These are phyloP conservation scores for Parnassius glacialis DNA, from an alignment of 2,888 invertebrate genomes.

Conservation along the genomic window DNA sequence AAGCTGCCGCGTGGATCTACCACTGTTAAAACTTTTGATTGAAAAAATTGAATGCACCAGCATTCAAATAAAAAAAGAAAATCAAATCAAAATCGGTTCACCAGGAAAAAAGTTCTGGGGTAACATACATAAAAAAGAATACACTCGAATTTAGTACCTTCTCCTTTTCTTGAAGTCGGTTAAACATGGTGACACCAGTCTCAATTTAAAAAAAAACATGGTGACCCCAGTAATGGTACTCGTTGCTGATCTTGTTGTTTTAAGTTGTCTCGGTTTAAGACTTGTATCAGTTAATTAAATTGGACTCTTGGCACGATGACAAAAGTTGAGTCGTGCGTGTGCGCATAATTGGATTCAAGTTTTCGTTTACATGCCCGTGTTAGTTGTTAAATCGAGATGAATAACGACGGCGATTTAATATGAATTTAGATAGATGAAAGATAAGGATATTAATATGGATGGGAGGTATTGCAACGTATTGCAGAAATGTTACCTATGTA, in stretches of 20 bases:
- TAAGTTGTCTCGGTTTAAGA: constrained; percentile 13
- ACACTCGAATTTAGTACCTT: too few species aligned
- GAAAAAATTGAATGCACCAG: too few species aligned
- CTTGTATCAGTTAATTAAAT: constrained; percentile 25
- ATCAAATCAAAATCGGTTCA: too few species aligned
- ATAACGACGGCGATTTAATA: constrained; percentile 3
- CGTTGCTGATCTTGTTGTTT: constrained; percentile 21
- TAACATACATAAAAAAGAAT: too few species aligned
- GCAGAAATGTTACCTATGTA: not conserved
- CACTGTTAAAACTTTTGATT: too few species aligned
- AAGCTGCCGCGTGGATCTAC: too few species aligned
- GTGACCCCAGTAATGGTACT: constrained; percentile 1
- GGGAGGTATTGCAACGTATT: not conserved
- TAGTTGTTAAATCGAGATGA: constrained; percentile 5
- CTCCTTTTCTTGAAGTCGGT: too few species aligned
- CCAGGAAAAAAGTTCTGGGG: too few species aligned
- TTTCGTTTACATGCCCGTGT: constrained; percentile 9
- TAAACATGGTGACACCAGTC: too few species aligned
- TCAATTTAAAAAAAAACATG: not conserved
- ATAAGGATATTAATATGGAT: not conserved
- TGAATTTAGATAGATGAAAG: constrained; percentile 7
- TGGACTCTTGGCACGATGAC: constrained; percentile 24
- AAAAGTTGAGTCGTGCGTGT: constrained; percentile 20
- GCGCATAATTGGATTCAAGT: constrained; percentile 25
- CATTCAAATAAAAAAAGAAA: too few species aligned